phyloP scores from a whole-genome alignment of 2,113 vertebrate species.

The Tauraco erythrolophus region DNA sequence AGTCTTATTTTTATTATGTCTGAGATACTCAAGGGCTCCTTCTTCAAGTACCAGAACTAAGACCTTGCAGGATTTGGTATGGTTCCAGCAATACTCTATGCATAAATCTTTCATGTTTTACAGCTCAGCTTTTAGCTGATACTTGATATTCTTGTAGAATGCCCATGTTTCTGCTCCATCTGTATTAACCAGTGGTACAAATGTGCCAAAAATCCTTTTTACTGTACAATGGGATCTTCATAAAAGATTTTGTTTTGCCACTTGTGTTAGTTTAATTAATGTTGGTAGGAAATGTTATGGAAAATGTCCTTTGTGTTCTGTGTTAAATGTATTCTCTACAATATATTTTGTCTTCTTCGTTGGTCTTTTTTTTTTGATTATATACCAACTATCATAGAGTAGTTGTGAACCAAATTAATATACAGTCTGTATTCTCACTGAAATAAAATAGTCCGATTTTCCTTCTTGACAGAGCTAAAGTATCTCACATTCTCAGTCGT shows the following conservation, averaged over 20 bases:
- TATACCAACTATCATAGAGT: neutral
- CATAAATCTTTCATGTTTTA: constrained; percentile 64
- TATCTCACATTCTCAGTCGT: neutral
- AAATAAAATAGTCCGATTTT: neutral
- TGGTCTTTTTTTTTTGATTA: neutral
- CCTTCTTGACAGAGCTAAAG: neutral
- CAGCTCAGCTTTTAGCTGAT: constrained; percentile 54
- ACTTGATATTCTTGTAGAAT: constrained; percentile 53
- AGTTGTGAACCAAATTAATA: neutral
- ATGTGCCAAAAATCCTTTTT: constrained; percentile 57
- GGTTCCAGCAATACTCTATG: neutral
- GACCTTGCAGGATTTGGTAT: neutral
- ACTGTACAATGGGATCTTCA: neutral
- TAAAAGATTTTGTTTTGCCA: neutral
- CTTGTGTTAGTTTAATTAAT: constrained; percentile 3
- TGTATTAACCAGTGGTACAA: neutral
- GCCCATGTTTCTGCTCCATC: neutral
- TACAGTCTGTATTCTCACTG: neutral
- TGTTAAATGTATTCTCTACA: neutral
- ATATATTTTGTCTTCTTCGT: neutral
- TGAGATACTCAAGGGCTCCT: constrained; percentile 21
- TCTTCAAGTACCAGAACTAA: constrained; percentile 33
- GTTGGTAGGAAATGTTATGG: neutral
- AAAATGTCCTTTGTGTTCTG: neutral
- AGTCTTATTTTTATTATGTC: constrained; percentile 55